phyloP scores from a whole-genome alignment of 2,888 invertebrate species.

The Cantharis flavilabris region DNA sequence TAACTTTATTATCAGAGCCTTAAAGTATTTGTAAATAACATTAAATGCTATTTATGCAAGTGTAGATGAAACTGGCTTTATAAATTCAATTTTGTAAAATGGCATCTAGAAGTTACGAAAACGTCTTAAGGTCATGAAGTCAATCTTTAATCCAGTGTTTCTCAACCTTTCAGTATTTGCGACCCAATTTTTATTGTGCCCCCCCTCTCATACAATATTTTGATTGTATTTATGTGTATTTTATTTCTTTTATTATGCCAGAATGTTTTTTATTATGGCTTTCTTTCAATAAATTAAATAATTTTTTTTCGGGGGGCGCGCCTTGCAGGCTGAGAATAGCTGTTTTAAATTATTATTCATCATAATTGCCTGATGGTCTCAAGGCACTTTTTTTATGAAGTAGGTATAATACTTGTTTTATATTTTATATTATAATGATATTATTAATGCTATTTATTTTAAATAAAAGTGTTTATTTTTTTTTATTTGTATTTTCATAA shows the following conservation, averaged over 20 bases:
- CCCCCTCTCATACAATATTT: too few relatives aligned
- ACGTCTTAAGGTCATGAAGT: not conserved
- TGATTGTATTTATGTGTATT: too few relatives aligned
- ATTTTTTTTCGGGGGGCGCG: too few relatives aligned
- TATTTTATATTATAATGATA: not conserved
- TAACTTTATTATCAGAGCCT: not conserved
- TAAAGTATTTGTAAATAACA: not conserved
- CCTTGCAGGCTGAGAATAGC: too few relatives aligned
- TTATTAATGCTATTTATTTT: not conserved
- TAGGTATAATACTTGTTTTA: not conserved
- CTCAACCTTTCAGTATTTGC: too few relatives aligned
- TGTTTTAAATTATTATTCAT: too few relatives aligned
- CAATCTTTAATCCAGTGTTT: not conserved
- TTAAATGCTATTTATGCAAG: not conserved
- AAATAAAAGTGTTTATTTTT: not conserved
- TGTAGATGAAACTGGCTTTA: not conserved
- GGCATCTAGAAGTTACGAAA: not conserved
- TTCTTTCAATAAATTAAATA: too few relatives aligned
- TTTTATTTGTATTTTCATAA: not conserved
- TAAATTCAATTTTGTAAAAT: not conserved
- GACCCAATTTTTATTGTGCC: too few relatives aligned
- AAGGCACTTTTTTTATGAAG: not conserved
- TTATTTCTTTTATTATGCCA: too few relatives aligned
- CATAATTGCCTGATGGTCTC: not conserved
- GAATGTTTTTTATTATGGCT: too few relatives aligned